These are phyloP conservation scores for Gymnobelideus leadbeateri DNA, from an alignment of 2,113 vertebrate genomes.

Conservation along the genomic window DNA sequence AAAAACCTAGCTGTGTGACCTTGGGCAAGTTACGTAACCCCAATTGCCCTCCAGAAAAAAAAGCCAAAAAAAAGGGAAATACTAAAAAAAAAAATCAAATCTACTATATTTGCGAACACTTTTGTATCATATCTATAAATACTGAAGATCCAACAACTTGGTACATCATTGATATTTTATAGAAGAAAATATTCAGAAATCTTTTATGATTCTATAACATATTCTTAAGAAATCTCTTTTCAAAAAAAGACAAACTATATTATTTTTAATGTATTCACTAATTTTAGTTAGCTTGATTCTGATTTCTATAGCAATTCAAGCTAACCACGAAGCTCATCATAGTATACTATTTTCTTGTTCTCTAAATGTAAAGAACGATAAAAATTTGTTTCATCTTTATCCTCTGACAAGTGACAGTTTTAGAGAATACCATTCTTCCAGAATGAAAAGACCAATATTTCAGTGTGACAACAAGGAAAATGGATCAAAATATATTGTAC, in stretches of 20 bases:
- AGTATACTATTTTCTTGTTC: background rate
- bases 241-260: background rate
- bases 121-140: background rate
- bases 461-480: constrained; percentile 33
- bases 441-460: constrained; percentile 59
- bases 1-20: no score
- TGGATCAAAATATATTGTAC: no score
- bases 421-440: constrained; percentile 51
- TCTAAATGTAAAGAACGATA: constrained; percentile 47
- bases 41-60: no score
- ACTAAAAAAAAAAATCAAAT: background rate
- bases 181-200: background rate
- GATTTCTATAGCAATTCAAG: background rate
- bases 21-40: no score
- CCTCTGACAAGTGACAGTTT: constrained; percentile 42
- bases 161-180: background rate
- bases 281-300: background rate
- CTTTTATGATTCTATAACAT: constrained; percentile 5
- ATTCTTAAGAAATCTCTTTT: background rate
- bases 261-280: background rate
- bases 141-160: background rate
- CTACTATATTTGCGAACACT: background rate
- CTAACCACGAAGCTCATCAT: constrained; percentile 29
- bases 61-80: no score
- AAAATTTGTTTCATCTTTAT: constrained; percentile 22